A percentile compares a stretch with the other conserved stretches of the same genome.
Conservation (phyloP, 2,797 vertebrate genomes). For the Notolepis coatsorum region DNA sequence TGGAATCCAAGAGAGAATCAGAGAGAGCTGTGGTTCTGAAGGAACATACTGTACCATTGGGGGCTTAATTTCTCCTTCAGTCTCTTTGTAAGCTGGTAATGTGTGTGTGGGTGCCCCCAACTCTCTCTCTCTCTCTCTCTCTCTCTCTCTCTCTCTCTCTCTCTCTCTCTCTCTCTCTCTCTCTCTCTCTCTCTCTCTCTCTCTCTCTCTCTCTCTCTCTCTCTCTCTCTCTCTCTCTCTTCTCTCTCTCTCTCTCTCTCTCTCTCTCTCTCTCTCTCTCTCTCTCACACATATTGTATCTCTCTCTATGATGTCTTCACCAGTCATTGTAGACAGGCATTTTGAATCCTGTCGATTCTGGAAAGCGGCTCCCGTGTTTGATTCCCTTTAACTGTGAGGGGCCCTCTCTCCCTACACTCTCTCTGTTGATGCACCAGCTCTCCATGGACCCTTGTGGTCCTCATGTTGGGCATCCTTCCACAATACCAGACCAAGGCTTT, state of each 20-base stretch:
- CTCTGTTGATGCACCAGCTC: not conserved
- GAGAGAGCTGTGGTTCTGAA: not conserved
- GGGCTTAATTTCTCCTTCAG: not conserved
- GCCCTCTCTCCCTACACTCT: not conserved
- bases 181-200: not conserved
- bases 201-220: slow-evolving; percentile 1
- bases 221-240: not conserved
- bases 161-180: not conserved
- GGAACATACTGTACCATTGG: too few species aligned
- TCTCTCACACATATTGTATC: not conserved
- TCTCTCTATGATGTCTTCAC: slow-evolving; percentile 26
- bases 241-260: slow-evolving; percentile 10
- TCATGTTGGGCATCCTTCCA: slow-evolving; percentile 17
- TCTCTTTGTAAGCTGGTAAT: too few species aligned
- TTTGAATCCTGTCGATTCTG: slow-evolving; percentile 28
- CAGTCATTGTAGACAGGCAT: slow-evolving; percentile 29
- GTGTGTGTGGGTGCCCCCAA: not conserved
- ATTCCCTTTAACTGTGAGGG: slow-evolving; percentile 18
- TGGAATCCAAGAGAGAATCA: not conserved
- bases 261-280: not conserved
- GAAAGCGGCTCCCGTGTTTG: slow-evolving; percentile 21
- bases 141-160: not conserved
- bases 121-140: slow-evolving; percentile 1
- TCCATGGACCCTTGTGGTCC: slow-evolving; percentile 22
- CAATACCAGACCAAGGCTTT: slow-evolving; percentile 34